Percentiles rank a stretch among this genome's conserved stretches.
phyloP scores from a whole-genome alignment of 2,888 invertebrate species.

The Steinernema scapterisci region DNA sequence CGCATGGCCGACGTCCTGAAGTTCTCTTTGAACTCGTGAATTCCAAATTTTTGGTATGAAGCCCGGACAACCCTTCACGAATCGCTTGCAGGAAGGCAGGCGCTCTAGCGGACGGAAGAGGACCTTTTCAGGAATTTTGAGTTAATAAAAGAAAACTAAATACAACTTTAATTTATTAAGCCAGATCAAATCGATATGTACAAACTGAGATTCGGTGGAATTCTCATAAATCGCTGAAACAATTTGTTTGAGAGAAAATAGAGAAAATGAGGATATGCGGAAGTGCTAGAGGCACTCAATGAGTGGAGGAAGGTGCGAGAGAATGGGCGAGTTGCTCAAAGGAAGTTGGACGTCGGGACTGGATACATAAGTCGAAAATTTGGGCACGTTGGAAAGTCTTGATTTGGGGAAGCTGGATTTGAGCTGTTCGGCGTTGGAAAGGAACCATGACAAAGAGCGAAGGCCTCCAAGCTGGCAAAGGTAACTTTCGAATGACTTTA shows the following conservation, averaged over 20 bases:
- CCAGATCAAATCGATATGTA: neutral
- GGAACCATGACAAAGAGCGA: neutral
- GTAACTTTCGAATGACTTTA: slow-evolving; percentile 1
- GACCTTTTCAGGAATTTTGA: too few species aligned
- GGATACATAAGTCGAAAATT: slow-evolving; percentile 2
- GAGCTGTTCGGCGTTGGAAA: neutral
- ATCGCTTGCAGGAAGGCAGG: too few species aligned
- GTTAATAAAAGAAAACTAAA: too few species aligned
- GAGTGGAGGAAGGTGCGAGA: neutral
- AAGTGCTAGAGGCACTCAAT: neutral
- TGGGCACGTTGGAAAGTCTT: neutral
- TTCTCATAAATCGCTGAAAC: neutral
- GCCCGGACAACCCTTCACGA: too few species aligned
- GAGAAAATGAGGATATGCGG: neutral
- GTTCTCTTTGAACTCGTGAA: too few species aligned
- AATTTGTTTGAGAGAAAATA: neutral
- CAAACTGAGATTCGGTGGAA: neutral
- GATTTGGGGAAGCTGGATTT: neutral
- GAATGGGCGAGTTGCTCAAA: neutral
- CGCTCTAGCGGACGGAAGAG: too few species aligned
- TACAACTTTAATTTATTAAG: neutral
- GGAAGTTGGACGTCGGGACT: neutral
- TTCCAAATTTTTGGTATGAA: too few species aligned
- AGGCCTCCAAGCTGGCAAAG: neutral
- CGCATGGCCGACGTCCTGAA: too few species aligned